Percentiles rank a stretch among this genome's conserved stretches.
These are phyloP conservation scores for Urophycis tenuis DNA, from an alignment of 2,797 vertebrate genomes.

Conservation along the genomic window DNA sequence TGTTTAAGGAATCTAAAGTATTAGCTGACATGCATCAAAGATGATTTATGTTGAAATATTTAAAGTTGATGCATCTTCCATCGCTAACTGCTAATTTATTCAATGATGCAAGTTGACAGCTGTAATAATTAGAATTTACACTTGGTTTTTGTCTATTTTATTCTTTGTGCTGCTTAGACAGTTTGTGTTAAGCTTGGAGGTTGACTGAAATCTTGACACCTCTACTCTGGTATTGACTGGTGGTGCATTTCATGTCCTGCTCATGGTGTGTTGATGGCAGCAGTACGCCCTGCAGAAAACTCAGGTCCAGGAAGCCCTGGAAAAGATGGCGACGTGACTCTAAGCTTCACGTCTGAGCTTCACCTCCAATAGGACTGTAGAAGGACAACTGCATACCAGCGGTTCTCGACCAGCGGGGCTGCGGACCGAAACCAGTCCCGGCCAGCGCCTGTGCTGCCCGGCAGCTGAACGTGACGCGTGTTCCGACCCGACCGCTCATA, in stretches of 20 bases:
- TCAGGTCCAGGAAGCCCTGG: neutral
- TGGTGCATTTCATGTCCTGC: neutral
- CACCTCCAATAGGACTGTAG: too few species aligned
- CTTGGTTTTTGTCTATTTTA: neutral
- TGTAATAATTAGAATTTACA: neutral
- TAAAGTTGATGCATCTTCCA: neutral
- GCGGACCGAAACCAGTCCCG: too few species aligned
- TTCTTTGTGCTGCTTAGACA: neutral
- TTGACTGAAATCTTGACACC: neutral
- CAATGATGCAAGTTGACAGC: neutral
- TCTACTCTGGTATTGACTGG: neutral
- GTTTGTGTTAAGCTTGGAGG: neutral
- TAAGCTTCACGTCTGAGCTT: neutral
- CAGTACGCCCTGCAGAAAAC: neutral
- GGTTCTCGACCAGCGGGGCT: too few species aligned
- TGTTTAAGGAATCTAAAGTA: too few species aligned
- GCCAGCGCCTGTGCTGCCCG: too few species aligned
- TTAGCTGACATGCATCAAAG: too few species aligned
- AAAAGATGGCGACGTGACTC: neutral
- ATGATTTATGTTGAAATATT: neutral
- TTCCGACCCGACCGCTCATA: too few species aligned
- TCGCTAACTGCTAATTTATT: neutral
- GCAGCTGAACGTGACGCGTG: too few species aligned
- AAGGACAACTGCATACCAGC: neutral
- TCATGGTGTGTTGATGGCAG: neutral